phyloP scores from a whole-genome alignment of 1,140 invertebrate genomes.

The Drosophila erecta region DNA sequence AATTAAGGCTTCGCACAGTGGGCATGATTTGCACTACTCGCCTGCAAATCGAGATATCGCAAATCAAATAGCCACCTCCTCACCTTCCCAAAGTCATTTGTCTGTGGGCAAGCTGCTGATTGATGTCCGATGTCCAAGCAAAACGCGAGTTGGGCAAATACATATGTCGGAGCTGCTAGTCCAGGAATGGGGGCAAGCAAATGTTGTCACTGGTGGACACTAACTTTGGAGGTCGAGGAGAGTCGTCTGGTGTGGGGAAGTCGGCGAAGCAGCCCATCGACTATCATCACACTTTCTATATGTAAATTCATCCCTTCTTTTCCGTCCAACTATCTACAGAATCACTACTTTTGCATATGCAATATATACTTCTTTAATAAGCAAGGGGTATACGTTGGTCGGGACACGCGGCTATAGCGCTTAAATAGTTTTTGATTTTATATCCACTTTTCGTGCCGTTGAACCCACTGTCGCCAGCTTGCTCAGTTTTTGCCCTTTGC shows the following conservation, averaged over 20 bases:
- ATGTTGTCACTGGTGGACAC: constrained; percentile 28
- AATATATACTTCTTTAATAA: too few species aligned
- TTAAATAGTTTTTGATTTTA: neutral
- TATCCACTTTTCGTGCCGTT: neutral
- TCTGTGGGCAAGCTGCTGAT: constrained; percentile 36
- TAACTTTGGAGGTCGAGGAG: neutral
- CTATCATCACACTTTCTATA: neutral
- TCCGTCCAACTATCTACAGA: neutral
- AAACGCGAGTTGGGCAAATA: constrained; percentile 35
- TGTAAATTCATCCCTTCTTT: too few species aligned
- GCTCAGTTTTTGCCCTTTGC: constrained; percentile 79
- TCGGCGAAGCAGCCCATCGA: neutral
- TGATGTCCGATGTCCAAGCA: constrained; percentile 43
- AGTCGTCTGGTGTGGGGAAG: neutral
- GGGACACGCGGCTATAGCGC: neutral
- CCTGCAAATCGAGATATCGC: constrained; percentile 49
- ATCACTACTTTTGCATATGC: neutral
- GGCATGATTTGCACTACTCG: constrained; percentile 59
- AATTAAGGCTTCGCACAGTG: constrained; percentile 72
- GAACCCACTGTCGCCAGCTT: constrained; percentile 56
- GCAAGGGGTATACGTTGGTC: too few species aligned
- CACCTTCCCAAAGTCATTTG: constrained; percentile 23
- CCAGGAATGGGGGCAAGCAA: constrained; percentile 31
- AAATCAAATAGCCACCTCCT: constrained; percentile 25
- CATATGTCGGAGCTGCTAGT: constrained; percentile 27